These are phyloP conservation scores for Oostethus manadensis DNA, from an alignment of 2,113 vertebrate genomes.

Conservation along the genomic window DNA sequence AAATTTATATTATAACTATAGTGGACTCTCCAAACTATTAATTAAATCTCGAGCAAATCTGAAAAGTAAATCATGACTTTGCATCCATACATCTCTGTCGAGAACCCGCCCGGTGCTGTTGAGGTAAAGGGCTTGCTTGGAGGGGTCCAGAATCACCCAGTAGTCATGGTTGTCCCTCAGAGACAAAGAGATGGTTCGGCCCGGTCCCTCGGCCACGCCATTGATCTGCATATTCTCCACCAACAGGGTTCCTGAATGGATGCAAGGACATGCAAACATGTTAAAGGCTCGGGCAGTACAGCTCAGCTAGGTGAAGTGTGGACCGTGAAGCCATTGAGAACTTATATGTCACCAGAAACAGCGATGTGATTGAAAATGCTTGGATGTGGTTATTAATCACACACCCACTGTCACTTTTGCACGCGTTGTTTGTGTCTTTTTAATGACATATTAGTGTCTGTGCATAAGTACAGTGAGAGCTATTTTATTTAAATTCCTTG, in stretches of 20 bases:
- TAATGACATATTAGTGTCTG: too few species aligned
- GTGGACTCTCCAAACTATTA: background rate
- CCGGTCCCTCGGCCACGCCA: slow-evolving; percentile 81
- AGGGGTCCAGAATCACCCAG: slow-evolving; percentile 91
- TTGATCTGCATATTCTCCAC: slow-evolving; percentile 98
- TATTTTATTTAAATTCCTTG: too few species aligned
- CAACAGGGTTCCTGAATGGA: slow-evolving; percentile 83
- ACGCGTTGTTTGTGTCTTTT: too few species aligned
- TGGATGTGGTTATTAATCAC: too few species aligned
- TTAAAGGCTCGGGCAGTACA: background rate
- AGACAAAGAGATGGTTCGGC: slow-evolving; percentile 88
- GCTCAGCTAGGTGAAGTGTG: background rate
- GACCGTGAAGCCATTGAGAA: slow-evolving; percentile 2
- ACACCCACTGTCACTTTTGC: too few species aligned
- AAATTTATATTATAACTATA: background rate
- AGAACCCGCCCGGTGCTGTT: slow-evolving; percentile 92
- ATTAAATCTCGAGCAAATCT: background rate
- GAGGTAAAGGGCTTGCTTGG: slow-evolving; percentile 85
- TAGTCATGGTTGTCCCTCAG: slow-evolving; percentile 84
- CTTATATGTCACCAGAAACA: too few species aligned
- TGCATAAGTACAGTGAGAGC: too few species aligned
- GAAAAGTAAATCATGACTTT: background rate
- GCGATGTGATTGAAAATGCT: too few species aligned
- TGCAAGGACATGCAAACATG: background rate
- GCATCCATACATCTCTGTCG: slow-evolving; percentile 86